Evolutionary conservation across 2,888 invertebrate genomes (phyloP).

Genomic region (Gymnoscelis rufifasciata): DNA sequence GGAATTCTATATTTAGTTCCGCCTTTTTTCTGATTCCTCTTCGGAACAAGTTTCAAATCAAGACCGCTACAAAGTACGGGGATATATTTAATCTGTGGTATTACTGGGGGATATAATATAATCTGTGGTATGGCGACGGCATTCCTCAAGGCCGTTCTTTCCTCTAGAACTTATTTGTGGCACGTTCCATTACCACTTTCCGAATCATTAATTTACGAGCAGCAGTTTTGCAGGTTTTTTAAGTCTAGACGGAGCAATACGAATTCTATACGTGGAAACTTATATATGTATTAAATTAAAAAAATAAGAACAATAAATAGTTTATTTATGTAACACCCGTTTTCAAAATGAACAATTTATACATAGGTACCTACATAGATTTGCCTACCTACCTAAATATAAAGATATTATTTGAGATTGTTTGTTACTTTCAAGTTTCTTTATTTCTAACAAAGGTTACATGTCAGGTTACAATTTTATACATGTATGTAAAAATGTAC

Average conservation of each 20-base stretch:
- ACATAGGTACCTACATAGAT: no score
- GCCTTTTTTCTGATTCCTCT: slow-evolving; percentile 9
- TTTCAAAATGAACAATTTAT: no score
- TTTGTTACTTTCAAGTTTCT: no score
- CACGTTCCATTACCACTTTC: slow-evolving; percentile 35
- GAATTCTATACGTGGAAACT: no score
- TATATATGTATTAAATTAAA: neutral
- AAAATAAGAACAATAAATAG: neutral
- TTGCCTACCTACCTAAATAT: no score
- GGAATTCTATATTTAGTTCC: slow-evolving; percentile 8
- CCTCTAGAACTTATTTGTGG: slow-evolving; percentile 34
- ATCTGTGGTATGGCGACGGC: slow-evolving; percentile 39
- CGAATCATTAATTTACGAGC: slow-evolving; percentile 32
- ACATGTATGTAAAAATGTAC: no score
- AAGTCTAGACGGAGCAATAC: no score
- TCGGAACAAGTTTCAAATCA: slow-evolving; percentile 20
- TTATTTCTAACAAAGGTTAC: no score
- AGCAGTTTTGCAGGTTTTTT: neutral
- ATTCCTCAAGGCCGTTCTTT: slow-evolving; percentile 70
- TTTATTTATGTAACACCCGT: neutral
- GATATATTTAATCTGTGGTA: slow-evolving; percentile 1
- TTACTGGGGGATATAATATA: neutral
- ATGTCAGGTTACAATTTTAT: no score
- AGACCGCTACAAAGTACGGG: slow-evolving; percentile 26
- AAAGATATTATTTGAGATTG: no score